A percentile compares a stretch with the other conserved stretches of the same genome.
Evolutionary conservation across 2,888 invertebrate genomes (phyloP).

Genomic region (Polia nebulosa): DNA sequence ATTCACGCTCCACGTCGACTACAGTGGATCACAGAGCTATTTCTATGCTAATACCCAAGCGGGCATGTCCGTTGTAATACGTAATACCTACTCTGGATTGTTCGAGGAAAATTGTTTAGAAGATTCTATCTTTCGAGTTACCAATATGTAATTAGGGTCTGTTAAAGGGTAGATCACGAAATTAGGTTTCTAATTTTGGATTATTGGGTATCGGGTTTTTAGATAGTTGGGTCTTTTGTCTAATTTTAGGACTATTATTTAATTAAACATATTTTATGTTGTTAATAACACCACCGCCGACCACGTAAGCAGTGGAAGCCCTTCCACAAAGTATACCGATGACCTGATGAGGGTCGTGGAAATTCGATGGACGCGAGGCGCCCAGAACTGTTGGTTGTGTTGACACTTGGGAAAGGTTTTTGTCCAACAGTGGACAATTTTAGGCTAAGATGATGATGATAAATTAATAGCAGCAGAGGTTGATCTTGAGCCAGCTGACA

Average conservation of each 20-base stretch:
- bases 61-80: conserved; percentile 57
- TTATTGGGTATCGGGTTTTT: neutral
- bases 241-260: neutral
- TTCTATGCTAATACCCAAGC: conserved; percentile 63
- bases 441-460: too few relatives aligned
- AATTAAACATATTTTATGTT: neutral
- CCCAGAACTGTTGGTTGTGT: too few relatives aligned
- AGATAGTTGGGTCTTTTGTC: too few relatives aligned
- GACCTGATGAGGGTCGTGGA: too few relatives aligned
- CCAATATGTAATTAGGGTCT: conserved; percentile 33
- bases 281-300: too few relatives aligned
- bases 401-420: too few relatives aligned
- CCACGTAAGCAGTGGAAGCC: too few relatives aligned
- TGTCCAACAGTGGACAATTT: too few relatives aligned
- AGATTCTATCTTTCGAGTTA: conserved; percentile 21
- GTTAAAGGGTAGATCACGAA: neutral
- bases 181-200: neutral
- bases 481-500: too few relatives aligned
- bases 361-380: too few relatives aligned
- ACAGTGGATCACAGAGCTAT: conserved; percentile 65
- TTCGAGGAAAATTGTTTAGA: conserved; percentile 47
- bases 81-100: conserved; percentile 41
- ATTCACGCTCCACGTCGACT: conserved; percentile 64
- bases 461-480: too few relatives aligned
- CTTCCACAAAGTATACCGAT: too few relatives aligned